Evolutionary conservation across 2,888 invertebrate species (phyloP).

Genomic region (Hartigia nigra): DNA sequence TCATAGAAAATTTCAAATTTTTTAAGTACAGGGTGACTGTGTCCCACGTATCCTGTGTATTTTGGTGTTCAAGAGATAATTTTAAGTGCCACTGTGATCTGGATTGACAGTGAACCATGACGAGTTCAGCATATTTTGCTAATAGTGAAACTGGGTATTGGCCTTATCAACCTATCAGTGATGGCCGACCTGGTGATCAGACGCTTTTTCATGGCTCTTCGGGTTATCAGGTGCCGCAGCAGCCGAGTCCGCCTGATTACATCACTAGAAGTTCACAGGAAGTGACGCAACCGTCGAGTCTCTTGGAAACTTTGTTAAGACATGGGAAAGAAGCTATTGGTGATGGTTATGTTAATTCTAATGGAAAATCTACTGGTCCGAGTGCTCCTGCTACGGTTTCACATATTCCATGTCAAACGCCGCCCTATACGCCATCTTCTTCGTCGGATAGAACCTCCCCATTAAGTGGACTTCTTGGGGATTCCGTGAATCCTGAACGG

Average conservation of each 20-base stretch:
- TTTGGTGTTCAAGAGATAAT: not conserved
- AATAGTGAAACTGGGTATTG: constrained; percentile 43
- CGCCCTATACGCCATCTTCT: constrained; percentile 49
- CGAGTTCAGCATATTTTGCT: constrained; percentile 44
- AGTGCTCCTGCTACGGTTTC: constrained; percentile 24
- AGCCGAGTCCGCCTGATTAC: constrained; percentile 16
- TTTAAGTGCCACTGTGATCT: not conserved
- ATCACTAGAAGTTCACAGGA: constrained; percentile 8
- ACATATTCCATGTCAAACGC: constrained; percentile 38
- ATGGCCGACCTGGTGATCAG: constrained; percentile 28
- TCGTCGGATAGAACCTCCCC: constrained; percentile 47
- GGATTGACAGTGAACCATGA: constrained; percentile 33
- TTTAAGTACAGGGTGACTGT: not conserved
- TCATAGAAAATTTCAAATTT: not conserved
- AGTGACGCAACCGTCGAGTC: constrained; percentile 31
- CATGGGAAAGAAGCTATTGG: constrained; percentile 48
- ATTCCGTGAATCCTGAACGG: constrained; percentile 33
- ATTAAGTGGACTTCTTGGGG: constrained; percentile 28
- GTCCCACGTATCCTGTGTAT: not conserved
- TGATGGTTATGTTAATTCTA: constrained; percentile 32
- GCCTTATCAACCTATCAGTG: constrained; percentile 39
- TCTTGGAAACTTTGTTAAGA: constrained; percentile 48
- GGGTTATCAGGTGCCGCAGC: constrained; percentile 14
- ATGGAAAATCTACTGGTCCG: not conserved
- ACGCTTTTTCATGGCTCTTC: constrained; percentile 21